Evolutionary conservation across 2,797 vertebrate genomes (phyloP).

Genomic region (Tiaroga cobitis): DNA sequence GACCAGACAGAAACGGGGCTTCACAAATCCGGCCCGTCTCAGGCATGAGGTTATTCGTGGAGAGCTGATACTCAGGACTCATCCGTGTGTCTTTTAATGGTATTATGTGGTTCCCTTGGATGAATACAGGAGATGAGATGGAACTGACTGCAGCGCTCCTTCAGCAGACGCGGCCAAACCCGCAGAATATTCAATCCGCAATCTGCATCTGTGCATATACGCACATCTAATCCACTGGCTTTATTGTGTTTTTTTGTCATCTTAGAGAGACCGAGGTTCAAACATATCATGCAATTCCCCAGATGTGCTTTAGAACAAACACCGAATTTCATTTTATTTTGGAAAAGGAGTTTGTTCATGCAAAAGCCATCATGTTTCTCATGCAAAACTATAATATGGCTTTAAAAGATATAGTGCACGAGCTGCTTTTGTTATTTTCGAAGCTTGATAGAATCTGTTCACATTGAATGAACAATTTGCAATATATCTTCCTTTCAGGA

Average conservation of each 20-base stretch:
- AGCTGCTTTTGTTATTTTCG: background rate
- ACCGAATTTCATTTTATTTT: background rate
- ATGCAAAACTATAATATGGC: background rate
- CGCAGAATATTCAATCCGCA: slow-evolving; percentile 13
- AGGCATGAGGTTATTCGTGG: background rate
- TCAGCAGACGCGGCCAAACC: background rate
- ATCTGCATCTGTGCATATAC: slow-evolving; percentile 41
- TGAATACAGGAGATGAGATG: slow-evolving; percentile 31
- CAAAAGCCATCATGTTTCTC: background rate
- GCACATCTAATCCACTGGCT: slow-evolving; percentile 44
- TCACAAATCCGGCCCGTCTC: background rate
- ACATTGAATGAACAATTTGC: background rate
- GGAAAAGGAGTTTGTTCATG: background rate
- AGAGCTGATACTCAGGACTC: background rate
- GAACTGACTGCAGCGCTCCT: background rate
- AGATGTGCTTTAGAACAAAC: background rate
- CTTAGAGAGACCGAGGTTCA: slow-evolving; percentile 49
- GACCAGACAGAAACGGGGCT: background rate
- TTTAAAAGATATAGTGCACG: background rate
- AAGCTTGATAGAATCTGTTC: background rate
- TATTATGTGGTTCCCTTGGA: slow-evolving; percentile 32
- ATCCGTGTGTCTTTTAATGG: slow-evolving; percentile 26
- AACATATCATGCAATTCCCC: slow-evolving; percentile 1
- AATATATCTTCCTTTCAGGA: background rate
- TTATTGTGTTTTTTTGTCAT: too few species aligned